Percentiles rank a stretch among this genome's conserved stretches.
Evolutionary conservation across 2,888 invertebrate species (phyloP).

Genomic region (Boloria euphrosyne): DNA sequence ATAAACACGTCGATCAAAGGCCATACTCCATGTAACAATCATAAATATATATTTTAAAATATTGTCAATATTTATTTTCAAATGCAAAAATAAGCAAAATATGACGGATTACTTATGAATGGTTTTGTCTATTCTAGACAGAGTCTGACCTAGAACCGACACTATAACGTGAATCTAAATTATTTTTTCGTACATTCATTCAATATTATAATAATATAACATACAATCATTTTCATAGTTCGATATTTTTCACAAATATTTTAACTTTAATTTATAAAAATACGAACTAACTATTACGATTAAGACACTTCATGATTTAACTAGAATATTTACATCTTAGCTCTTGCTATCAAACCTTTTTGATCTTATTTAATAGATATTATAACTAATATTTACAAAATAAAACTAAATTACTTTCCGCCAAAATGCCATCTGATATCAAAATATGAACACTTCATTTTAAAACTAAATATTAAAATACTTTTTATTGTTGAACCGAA

Average conservation of each 20-base stretch:
- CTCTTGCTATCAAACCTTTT: not conserved
- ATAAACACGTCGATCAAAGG: no score
- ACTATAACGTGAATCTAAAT: no score
- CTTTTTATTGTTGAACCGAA: not conserved
- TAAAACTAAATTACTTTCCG: slow-evolving; percentile 28
- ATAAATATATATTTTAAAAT: no score
- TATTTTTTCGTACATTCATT: no score
- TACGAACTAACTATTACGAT: slow-evolving; percentile 59
- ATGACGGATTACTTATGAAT: no score
- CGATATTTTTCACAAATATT: not conserved
- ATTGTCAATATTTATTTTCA: no score
- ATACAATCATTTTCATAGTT: no score
- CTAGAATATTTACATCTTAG: slow-evolving; percentile 47
- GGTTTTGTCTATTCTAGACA: no score
- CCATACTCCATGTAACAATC: no score
- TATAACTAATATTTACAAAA: slow-evolving; percentile 6
- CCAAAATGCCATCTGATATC: slow-evolving; percentile 45
- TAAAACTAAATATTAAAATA: slow-evolving; percentile 13
- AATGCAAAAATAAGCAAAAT: no score
- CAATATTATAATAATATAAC: no score
- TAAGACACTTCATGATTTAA: slow-evolving; percentile 63
- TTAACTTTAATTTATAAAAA: slow-evolving; percentile 58
- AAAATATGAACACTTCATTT: slow-evolving; percentile 63
- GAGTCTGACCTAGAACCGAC: no score
- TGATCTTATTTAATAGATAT: not conserved